phyloP scores from a whole-genome alignment of 2,797 vertebrate genomes.

The Emydoidea blandingii region DNA sequence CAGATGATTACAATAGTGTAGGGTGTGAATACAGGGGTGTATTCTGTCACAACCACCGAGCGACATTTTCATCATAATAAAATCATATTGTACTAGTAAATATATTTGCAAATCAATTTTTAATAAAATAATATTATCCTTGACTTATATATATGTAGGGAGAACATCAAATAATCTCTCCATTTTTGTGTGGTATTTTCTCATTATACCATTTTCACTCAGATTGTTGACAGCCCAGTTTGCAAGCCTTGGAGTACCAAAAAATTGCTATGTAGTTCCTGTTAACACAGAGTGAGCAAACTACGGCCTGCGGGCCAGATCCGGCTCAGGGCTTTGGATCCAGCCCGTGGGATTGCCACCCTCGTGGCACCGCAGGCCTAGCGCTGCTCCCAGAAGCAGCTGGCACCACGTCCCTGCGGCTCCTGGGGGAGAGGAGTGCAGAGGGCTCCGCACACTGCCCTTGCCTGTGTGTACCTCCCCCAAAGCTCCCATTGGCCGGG shows the following conservation, averaged over 20 bases:
- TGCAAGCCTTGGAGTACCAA: neutral
- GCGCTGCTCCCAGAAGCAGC: too few species aligned
- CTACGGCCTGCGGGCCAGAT: too few species aligned
- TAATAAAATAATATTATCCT: conserved; percentile 14
- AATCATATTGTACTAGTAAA: conserved; percentile 1
- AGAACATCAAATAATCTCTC: conserved; percentile 17
- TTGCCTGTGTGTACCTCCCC: too few species aligned
- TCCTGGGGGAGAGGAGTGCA: too few species aligned
- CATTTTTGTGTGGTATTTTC: neutral
- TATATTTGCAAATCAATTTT: conserved; percentile 28
- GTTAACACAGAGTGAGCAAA: neutral
- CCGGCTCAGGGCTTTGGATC: too few species aligned
- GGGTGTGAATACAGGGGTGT: too few species aligned
- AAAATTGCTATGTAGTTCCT: neutral
- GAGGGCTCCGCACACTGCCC: too few species aligned
- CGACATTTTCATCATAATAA: neutral
- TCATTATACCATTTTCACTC: conserved; percentile 9
- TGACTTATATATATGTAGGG: neutral
- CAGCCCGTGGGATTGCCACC: too few species aligned
- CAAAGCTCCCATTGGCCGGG: too few species aligned
- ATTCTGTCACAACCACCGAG: neutral
- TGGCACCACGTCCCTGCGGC: too few species aligned
- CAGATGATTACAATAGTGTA: too few species aligned
- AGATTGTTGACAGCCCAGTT: neutral
- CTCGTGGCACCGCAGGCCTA: too few species aligned